A percentile compares a stretch with the other conserved stretches of the same genome.
Evolutionary conservation across 2,797 vertebrate genomes (phyloP).

Genomic region (Enteromius afrohamiltoni): DNA sequence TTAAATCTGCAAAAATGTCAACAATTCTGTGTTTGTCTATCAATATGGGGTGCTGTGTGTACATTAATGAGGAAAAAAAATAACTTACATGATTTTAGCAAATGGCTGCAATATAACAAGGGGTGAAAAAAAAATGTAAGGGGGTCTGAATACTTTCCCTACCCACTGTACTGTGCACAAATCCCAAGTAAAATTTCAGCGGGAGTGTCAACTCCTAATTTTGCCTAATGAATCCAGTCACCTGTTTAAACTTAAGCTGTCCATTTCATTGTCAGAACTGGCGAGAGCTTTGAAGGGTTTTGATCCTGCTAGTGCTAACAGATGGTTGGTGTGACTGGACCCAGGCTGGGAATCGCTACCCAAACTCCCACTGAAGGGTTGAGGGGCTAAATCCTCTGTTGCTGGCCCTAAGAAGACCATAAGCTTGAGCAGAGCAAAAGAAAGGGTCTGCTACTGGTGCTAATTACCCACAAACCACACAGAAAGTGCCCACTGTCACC

Average conservation of each 20-base stretch:
- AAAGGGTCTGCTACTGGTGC: slow-evolving; percentile 98
- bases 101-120: no score
- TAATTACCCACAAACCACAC: slow-evolving; percentile 99
- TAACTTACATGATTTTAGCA: no score
- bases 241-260: slow-evolving; percentile 85
- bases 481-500: slow-evolving; percentile 99
- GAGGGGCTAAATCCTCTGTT: slow-evolving; percentile 90
- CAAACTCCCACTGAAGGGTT: slow-evolving; percentile 85
- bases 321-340: slow-evolving; percentile 90
- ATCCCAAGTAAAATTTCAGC: not conserved
- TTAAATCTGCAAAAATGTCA: no score
- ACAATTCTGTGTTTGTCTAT: no score
- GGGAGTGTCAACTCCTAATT: slow-evolving; percentile 44
- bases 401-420: slow-evolving; percentile 96
- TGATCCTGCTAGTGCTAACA: slow-evolving; percentile 93
- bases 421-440: slow-evolving; percentile 99
- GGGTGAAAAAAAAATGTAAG: no score
- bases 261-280: slow-evolving; percentile 80
- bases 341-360: slow-evolving; percentile 83
- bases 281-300: slow-evolving; percentile 84
- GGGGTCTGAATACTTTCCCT: no score
- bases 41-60: no score
- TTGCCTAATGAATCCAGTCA: slow-evolving; percentile 78
- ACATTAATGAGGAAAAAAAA: no score
- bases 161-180: not conserved